Base-by-base conservation (phyloP, 2,888 invertebrate genomes). In the Stegophylla sp. region DNA sequence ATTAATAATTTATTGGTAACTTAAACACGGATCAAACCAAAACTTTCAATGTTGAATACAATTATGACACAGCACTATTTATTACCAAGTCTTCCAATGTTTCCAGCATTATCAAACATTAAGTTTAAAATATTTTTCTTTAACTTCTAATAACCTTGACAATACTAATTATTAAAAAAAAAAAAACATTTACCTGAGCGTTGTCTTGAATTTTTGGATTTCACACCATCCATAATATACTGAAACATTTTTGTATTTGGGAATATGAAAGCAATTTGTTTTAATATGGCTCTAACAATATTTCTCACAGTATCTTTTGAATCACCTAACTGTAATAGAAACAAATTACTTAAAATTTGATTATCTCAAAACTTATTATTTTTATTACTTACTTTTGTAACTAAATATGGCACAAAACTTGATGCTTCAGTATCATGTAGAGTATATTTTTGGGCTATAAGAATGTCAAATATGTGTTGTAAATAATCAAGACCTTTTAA, bases 161-260 rank as follows among this genome's bases (percentile, higher is more conserved):
- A 34, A 34, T 34, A 34, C n/a, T 5, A 34, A 34, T 34, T 23
- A 23, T 69, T 15, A 72, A 56, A 26, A 41, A 13, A 71, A 26
- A 51, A 71, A 5, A 63, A 23, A 41, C 23, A 66, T 13, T 53
- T 56, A 92, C 92, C 92, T 85, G 97, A 94, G 85, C 98, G 90
- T 86, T 98, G 98, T 61, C 98, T 90, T 0, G 98, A 95, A 87
- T 98, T 98, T 87, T 99, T 99, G 0, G 97, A 96, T 86, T 97
- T 96, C 17, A 98, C 87, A 1, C 97, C 98, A 84, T 98, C 98
- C 92, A 97, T 94, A 23, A 98, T 89, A 84, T 93, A 95, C 0
- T 92, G 91, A 86, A 96, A 97, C 83, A 98, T 89, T 87, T 96
- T 96, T 83, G 92, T 93, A 48, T 94, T 93, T 0, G 97, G 93